phyloP scores from a whole-genome alignment of 2,113 vertebrate genomes.

The Larimichthys crocea region DNA sequence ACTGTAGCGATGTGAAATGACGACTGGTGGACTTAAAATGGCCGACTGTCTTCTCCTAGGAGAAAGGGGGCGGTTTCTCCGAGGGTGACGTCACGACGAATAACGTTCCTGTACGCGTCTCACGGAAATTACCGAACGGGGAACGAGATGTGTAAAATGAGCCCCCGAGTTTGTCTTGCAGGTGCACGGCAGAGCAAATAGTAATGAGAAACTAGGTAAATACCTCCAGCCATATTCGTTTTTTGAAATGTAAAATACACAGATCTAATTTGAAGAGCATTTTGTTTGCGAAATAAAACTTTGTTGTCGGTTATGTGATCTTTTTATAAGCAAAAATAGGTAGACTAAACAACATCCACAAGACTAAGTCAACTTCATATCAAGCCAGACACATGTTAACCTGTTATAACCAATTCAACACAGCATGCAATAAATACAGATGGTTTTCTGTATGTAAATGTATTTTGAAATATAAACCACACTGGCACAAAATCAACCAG shows the following conservation, averaged over 20 bases:
- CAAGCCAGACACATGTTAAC: background rate
- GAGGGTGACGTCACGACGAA: slow-evolving; percentile 52
- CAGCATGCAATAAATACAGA: background rate
- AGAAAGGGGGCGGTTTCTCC: slow-evolving; percentile 64
- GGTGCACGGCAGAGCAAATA: background rate
- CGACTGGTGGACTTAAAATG: slow-evolving; percentile 88
- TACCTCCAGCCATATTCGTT: background rate
- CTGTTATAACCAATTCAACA: background rate
- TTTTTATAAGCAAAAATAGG: background rate
- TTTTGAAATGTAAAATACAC: background rate
- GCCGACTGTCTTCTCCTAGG: slow-evolving; percentile 79
- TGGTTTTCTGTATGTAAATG: too few species aligned
- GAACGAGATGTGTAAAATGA: rapidly evolving
- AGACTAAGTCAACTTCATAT: background rate
- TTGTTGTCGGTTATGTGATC: background rate
- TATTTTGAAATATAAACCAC: background rate
- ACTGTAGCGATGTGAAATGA: slow-evolving; percentile 88
- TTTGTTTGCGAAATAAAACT: background rate
- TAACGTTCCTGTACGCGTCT: slow-evolving; percentile 18
- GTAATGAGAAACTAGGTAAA: background rate
- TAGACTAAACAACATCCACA: background rate
- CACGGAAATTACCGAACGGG: slow-evolving; percentile 66
- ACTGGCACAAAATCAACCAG: background rate
- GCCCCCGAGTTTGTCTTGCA: slow-evolving; percentile 57
- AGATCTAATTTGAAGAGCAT: background rate